Percentiles rank a stretch among this genome's conserved stretches.
Conservation (phyloP, 2,113 vertebrate species). For the Xiphorhynchus elegans region DNA sequence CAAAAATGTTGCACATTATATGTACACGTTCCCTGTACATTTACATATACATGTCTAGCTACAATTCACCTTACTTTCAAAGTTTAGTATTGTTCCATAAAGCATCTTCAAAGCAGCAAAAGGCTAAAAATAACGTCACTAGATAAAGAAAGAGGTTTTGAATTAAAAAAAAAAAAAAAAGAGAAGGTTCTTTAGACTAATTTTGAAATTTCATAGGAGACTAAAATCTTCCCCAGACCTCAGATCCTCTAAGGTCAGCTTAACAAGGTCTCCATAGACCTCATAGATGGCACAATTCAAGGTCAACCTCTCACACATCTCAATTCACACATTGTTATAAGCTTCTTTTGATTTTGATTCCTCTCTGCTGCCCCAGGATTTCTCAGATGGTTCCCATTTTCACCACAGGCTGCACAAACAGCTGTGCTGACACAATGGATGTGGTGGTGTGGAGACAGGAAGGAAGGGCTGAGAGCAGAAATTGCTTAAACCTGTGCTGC, state of each 20-base stretch:
- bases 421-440: background rate
- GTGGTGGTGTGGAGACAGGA: background rate
- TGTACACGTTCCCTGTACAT: background rate
- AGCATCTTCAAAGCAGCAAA: background rate
- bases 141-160: background rate
- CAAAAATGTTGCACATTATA: background rate
- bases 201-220: background rate
- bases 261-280: background rate
- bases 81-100: background rate
- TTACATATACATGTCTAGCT: background rate
- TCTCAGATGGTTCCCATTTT: conserved; percentile 24
- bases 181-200: background rate
- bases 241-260: background rate
- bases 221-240: background rate
- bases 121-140: background rate
- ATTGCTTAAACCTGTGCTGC: background rate
- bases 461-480: background rate
- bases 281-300: background rate
- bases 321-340: background rate
- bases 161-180: background rate
- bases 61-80: background rate
- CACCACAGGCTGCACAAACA: background rate
- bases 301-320: background rate
- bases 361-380: background rate
- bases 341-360: conserved; percentile 28